Base-by-base conservation (phyloP, 1,140 invertebrate species). In the Papilio xuthus region DNA sequence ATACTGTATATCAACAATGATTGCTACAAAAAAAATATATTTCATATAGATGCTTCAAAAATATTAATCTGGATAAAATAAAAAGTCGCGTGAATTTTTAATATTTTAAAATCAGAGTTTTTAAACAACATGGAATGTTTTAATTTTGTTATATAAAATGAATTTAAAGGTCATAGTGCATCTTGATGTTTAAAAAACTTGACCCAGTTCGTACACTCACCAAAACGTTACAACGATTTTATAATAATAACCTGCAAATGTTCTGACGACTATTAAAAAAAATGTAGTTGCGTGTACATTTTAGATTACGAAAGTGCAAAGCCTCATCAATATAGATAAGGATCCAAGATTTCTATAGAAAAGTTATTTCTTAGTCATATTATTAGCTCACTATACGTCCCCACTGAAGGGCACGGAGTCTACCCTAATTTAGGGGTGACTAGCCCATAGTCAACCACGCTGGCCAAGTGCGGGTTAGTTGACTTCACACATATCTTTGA, bases 181-280 rank as follows among this genome's bases (percentile, higher is more conserved):
- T 73, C 42, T 73, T 73, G 41, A 71, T 10, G 37, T 73, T 73
- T 44, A 8, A 42, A 67, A 50, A 73, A 50, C 71, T 73, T 73
- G 71, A 73, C 71, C 71, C 20, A 73, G n/a, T 73, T 73, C 71
- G 41, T 71, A 72, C 41, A 8, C 70, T 72, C 70, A 72, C 70
- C 70, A 73, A 73, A 73, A 73, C n/a, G 37, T 73, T 73, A 73
- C 71, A 42, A 44, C 37, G 70, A 42, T 73, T 73, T 47, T 10
- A 23, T 44, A 73, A 26, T 28, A 73, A 50, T 73, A 73, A 50
- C 7, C n/a, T 47, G 18, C 32, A 28, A 56, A 53, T 7, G 4
- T 60, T 60, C 20, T 23, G 8, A 28, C 23, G 56, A 26, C 12
- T 10, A 63, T 63, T 28, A 26, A 63, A 63, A 63, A 26, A 26